Percentiles rank a stretch among this genome's conserved stretches.
phyloP scores from a whole-genome alignment of 2,113 vertebrate species.

The Phalacrocorax aristotelis region DNA sequence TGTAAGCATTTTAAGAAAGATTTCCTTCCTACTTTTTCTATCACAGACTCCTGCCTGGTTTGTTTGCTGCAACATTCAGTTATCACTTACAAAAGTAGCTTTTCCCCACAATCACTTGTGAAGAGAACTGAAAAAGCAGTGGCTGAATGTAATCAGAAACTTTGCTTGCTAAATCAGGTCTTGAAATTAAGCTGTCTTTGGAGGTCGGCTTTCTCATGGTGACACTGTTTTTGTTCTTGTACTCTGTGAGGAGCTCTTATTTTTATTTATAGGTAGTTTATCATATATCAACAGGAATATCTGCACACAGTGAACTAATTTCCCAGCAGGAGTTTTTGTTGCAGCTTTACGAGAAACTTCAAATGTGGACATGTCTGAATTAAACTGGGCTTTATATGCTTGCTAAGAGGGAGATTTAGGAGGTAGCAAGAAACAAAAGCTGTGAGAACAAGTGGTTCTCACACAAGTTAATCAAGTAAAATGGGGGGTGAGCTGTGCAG shows the following conservation, averaged over 20 bases:
- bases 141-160: constrained; percentile 3
- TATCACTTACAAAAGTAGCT: not conserved
- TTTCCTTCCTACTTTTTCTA: not conserved
- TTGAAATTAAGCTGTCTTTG: not conserved
- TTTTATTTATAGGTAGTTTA: not conserved
- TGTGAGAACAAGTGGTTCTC: not conserved
- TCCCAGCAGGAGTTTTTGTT: not conserved
- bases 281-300: not conserved
- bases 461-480: not conserved
- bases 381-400: not conserved
- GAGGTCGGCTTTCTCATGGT: not conserved
- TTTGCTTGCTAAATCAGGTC: constrained; percentile 3
- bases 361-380: not conserved
- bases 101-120: constrained; percentile 9
- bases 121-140: not conserved
- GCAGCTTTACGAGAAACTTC: not conserved
- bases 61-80: not conserved
- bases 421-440: not conserved
- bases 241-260: not conserved
- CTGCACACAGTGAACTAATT: not conserved
- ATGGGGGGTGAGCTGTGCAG: not conserved
- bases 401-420: not conserved
- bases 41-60: not conserved
- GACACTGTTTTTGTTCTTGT: not conserved
- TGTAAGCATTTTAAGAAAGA: not conserved